Evolutionary conservation across 37 sponge, comb jelly and placozoan genomes (phyloP), one percentile per base, ranked within the genome.

Genomic region (Geodia barretti): DNA sequence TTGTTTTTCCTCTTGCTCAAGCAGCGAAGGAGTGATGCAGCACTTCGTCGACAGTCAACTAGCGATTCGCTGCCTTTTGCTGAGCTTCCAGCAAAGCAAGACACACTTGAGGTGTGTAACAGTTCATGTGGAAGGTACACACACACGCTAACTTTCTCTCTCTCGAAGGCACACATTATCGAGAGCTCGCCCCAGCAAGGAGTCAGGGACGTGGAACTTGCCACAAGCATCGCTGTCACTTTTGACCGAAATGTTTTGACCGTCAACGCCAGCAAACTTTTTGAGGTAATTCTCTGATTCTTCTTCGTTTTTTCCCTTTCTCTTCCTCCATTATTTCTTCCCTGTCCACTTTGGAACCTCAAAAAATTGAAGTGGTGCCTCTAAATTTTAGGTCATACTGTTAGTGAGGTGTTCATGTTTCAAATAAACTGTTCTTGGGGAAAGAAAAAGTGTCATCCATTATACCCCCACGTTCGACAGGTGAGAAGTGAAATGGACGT

Each of bases 181-280:
- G 68, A 79, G 30, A 70, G 28, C 64, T 39, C 14, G 24, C 89
- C 89, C 0, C 41, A 31, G 31, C 73, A 85, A 20, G 41, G 68
- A 0, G 76, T 61, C 0, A 31, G 40, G 3, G 58, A 75, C 33
- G 77, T 85, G 11, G 42, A 80, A 8, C 77, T 84, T 41, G 82
- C 72, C 5, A 1, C 73, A 30, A 72, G 33, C 25, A 81, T 90
- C 2, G 41, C 54, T 5, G 82, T 90, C 9, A 35, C 31, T 2
- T 90, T 90, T 76, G 86, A 85, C 40, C 38, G 64, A 17, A 78
- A 90, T 76, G 90, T 90, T 9, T 76, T 37, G 17, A 77, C 90
- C 31, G 82, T 90, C 23, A 90, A 85, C 34, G 69, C 60, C 26
- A 76, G 58, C 59, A 90, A 90, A 47, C 69, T 90, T 28, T 85